phyloP scores from a whole-genome alignment of 2,113 vertebrate species.

The Shinisaurus crocodilurus region DNA sequence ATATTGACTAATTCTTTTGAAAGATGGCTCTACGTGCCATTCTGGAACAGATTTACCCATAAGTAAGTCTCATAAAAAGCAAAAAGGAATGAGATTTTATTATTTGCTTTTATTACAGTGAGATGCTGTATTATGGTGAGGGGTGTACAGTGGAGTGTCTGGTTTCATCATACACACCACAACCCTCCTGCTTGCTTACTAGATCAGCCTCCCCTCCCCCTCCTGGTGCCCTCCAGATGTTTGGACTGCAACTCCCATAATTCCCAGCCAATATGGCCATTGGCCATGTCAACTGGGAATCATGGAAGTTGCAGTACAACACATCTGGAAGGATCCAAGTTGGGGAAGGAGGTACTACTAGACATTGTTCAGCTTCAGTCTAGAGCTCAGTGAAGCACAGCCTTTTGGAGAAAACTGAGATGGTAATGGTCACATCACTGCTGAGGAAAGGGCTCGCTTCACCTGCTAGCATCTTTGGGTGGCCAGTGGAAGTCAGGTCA shows the following conservation, averaged over 20 bases:
- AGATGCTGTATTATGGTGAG: background rate
- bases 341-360: too few species aligned
- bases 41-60: background rate
- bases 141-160: background rate
- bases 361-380: too few species aligned
- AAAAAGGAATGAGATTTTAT: background rate
- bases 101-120: background rate
- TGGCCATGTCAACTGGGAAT: too few species aligned
- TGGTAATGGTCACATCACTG: background rate
- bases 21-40: background rate
- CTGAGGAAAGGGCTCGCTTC: background rate
- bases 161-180: background rate
- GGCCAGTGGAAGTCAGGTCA: background rate
- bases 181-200: too few species aligned
- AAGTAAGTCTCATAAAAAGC: background rate
- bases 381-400: too few species aligned
- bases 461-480: background rate
- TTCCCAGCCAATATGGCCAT: too few species aligned
- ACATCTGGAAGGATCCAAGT: too few species aligned
- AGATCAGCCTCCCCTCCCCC: too few species aligned
- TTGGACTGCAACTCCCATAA: too few species aligned
- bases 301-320: too few species aligned
- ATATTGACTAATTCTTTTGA: slow-evolving; percentile 6
- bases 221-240: too few species aligned
- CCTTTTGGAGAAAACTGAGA: background rate